Percentiles rank a stretch among this genome's conserved stretches.
phyloP scores from a whole-genome alignment of 2,888 invertebrate genomes.

The Aporophyla nigra region DNA sequence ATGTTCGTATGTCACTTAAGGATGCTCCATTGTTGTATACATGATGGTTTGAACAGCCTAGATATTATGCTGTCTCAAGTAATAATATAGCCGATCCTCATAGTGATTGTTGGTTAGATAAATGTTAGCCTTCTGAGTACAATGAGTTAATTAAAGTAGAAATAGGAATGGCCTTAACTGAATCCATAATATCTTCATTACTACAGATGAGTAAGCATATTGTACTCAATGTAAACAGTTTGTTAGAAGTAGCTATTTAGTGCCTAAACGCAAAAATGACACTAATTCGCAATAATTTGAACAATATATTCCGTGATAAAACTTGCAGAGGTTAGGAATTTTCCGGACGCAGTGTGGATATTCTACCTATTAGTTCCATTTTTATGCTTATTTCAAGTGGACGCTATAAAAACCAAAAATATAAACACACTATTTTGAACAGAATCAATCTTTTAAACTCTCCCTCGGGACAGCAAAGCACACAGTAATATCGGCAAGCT shows the following conservation, averaged over 20 bases:
- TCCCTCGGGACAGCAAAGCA: constrained; percentile 2
- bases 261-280: background rate
- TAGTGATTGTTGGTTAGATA: constrained; percentile 4
- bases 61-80: constrained; percentile 6
- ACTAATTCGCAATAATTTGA: background rate
- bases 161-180: background rate
- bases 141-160: constrained; percentile 8
- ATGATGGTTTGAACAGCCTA: constrained; percentile 20
- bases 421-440: background rate
- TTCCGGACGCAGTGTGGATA: background rate
- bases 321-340: background rate
- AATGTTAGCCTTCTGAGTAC: background rate
- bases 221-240: background rate
- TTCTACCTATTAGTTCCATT: background rate
- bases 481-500: constrained; percentile 41
- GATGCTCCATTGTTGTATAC: constrained; percentile 19
- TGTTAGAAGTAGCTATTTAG: background rate
- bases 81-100: constrained; percentile 11
- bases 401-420: background rate
- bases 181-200: background rate
- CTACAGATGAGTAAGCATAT: constrained; percentile 20
- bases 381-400: background rate
- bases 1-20: constrained; percentile 25
- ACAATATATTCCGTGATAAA: background rate
- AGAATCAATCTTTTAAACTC: constrained; percentile 12